These are phyloP conservation scores for Melanotus villosus DNA, from an alignment of 2,888 invertebrate genomes.

Conservation along the genomic window DNA sequence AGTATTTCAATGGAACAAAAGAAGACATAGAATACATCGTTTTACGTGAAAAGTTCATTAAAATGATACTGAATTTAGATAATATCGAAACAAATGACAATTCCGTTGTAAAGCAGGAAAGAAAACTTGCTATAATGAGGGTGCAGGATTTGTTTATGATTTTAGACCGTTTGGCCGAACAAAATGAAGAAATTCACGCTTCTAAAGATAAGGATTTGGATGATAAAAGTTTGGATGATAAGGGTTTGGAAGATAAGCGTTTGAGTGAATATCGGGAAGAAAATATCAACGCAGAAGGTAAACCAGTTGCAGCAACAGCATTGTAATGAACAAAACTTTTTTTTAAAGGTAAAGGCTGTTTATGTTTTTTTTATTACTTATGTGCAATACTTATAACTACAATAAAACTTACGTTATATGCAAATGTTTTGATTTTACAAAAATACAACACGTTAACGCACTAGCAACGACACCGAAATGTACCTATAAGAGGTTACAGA, in stretches of 20 bases:
- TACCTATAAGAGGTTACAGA: too few species aligned
- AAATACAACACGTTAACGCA: too few species aligned
- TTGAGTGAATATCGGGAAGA: neutral
- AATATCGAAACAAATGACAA: slow-evolving; percentile 25
- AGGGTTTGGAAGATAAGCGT: neutral
- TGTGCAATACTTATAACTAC: too few species aligned
- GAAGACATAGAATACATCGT: slow-evolving; percentile 30
- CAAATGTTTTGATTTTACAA: too few species aligned
- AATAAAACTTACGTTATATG: too few species aligned
- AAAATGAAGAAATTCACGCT: neutral
- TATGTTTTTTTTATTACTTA: too few species aligned
- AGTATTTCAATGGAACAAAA: slow-evolving; percentile 43
- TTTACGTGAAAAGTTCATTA: slow-evolving; percentile 22
- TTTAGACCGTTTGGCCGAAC: slow-evolving; percentile 15
- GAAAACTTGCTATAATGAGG: slow-evolving; percentile 19
- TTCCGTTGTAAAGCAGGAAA: slow-evolving; percentile 35
- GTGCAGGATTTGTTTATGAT: slow-evolving; percentile 35
- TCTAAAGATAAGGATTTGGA: neutral
- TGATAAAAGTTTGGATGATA: neutral
- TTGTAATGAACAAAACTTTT: too few species aligned
- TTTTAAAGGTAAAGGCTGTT: too few species aligned
- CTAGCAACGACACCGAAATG: too few species aligned
- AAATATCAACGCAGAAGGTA: slow-evolving; percentile 10
- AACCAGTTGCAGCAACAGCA: slow-evolving; percentile 12
- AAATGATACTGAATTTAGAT: slow-evolving; percentile 25